phyloP scores from a whole-genome alignment of 2,113 vertebrate species.

The Calypte anna region DNA sequence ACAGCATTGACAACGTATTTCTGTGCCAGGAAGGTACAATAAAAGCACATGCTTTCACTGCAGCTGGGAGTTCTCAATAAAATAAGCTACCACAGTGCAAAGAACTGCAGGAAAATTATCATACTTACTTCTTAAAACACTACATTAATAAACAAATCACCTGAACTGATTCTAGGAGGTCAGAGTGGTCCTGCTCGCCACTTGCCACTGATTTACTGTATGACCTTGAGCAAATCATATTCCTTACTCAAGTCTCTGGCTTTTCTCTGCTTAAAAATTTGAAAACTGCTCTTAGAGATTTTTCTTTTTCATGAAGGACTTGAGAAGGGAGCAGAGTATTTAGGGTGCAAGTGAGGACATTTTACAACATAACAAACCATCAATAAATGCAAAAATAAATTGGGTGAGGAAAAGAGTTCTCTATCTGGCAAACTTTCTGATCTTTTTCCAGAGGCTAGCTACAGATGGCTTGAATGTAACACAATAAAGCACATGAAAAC shows the following conservation, averaged over 20 bases:
- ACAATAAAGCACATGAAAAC: background rate
- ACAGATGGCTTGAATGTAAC: slow-evolving; percentile 23
- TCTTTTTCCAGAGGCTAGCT: background rate
- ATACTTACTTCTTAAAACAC: background rate
- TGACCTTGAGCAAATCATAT: background rate
- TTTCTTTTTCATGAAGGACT: background rate
- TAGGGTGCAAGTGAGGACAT: background rate
- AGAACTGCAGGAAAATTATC: background rate
- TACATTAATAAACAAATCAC: background rate
- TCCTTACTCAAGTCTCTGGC: background rate
- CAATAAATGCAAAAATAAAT: slow-evolving; percentile 32
- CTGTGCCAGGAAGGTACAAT: background rate
- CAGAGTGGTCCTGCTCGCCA: background rate
- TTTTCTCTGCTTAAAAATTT: background rate
- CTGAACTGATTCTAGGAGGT: background rate
- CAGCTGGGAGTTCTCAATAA: background rate
- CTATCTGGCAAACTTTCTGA: background rate
- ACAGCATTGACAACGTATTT: background rate
- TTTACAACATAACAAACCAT: slow-evolving; percentile 22
- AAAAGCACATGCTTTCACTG: background rate
- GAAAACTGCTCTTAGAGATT: background rate
- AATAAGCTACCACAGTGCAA: background rate
- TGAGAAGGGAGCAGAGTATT: background rate
- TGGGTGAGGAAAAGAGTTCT: background rate
- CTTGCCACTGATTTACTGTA: background rate